phyloP scores from a whole-genome alignment of 2,113 vertebrate species.

The Ovibos moschatus region DNA sequence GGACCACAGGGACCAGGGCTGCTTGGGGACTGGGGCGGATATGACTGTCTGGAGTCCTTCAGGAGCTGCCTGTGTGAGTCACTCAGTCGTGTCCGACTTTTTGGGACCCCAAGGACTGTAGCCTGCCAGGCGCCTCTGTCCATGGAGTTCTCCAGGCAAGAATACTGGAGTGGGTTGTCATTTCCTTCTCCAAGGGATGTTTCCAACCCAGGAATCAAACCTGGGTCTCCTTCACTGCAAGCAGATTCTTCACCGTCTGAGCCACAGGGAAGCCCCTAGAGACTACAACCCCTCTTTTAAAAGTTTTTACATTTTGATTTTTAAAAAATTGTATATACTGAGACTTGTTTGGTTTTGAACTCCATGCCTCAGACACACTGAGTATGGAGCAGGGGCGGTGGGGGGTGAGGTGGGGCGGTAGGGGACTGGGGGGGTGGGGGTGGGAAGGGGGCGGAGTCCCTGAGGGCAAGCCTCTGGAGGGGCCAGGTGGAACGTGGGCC shows the following conservation, averaged over 20 bases:
- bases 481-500: not conserved
- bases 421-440: too few relatives aligned
- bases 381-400: not conserved
- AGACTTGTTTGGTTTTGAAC: not conserved
- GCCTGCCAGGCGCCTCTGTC: not conserved
- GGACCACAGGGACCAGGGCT: not conserved
- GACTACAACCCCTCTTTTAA: not conserved
- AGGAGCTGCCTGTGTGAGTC: not conserved
- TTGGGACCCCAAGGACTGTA: not conserved
- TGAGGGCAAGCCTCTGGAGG: fast-evolving
- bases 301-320: not conserved
- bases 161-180: not conserved
- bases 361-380: not conserved
- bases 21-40: not conserved
- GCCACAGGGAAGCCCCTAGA: not conserved
- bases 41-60: not conserved
- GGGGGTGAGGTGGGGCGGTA: too few relatives aligned
- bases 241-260: not conserved
- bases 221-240: not conserved
- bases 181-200: not conserved
- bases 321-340: not conserved
- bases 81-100: not conserved
- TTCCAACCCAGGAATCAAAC: not conserved
- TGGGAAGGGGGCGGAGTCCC: not conserved
- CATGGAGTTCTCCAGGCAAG: not conserved